A percentile compares a stretch with the other conserved stretches of the same genome.
Conservation (phyloP, 2,797 vertebrate genomes). For the Erethizon dorsatum region DNA sequence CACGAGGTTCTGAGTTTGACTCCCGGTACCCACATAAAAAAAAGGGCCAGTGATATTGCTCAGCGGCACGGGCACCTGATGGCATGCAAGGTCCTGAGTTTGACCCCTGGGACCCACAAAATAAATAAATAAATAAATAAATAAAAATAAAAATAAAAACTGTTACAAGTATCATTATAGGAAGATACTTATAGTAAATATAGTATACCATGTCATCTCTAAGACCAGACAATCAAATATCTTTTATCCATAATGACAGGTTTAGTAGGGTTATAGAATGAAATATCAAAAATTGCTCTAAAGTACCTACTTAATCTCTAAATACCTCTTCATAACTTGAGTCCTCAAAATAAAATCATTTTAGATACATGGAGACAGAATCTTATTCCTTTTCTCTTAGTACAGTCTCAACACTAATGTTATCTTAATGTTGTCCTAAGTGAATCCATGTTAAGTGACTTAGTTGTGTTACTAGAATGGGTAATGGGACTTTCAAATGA, state of each 20-base stretch:
- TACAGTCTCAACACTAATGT: not conserved
- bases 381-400: not conserved
- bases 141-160: too few species aligned
- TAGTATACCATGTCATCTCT: not conserved
- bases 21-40: too few species aligned
- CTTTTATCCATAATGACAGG: not conserved
- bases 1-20: too few species aligned
- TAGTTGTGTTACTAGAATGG: too few species aligned
- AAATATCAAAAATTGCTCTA: not conserved
- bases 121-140: too few species aligned
- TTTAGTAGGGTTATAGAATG: not conserved
- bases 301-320: not conserved
- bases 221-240: not conserved
- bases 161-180: not conserved
- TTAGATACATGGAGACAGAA: not conserved
- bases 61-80: too few species aligned
- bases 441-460: too few species aligned
- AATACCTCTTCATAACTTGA: not conserved
- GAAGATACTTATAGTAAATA: not conserved
- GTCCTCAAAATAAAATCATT: not conserved
- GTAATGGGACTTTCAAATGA: not conserved
- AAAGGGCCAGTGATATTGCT: too few species aligned
- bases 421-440: not conserved
- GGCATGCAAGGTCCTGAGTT: too few species aligned
- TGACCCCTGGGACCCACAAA: too few species aligned